Evolutionary conservation across 2,888 invertebrate species (phyloP).

Genomic region (Autographa gamma): DNA sequence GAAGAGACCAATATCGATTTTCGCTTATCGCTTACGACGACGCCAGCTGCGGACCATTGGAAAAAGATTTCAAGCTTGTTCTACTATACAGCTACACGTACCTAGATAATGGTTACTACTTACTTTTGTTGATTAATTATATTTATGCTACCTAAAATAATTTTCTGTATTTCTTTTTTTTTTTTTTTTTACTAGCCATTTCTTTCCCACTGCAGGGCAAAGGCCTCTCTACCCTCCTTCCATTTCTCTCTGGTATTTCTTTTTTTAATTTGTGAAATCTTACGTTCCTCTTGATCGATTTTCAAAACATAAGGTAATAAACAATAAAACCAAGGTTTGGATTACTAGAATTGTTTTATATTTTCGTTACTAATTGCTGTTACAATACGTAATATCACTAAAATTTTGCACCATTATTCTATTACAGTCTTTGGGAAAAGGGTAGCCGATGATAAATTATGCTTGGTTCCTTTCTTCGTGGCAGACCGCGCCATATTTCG

Average conservation of each 20-base stretch:
- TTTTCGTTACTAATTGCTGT: constrained; percentile 8
- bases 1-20: constrained; percentile 79
- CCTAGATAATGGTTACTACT: constrained; percentile 22
- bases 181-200: too few species aligned
- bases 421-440: constrained; percentile 47
- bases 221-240: too few species aligned
- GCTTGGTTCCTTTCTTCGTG: constrained; percentile 67
- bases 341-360: neutral
- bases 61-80: constrained; percentile 75
- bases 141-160: neutral
- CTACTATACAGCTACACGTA: constrained; percentile 44
- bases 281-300: neutral
- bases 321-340: constrained; percentile 2
- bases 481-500: constrained; percentile 73
- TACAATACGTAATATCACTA: constrained; percentile 7
- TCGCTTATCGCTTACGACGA: constrained; percentile 78
- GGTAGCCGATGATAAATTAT: constrained; percentile 49
- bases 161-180: too few species aligned
- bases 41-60: constrained; percentile 74
- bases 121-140: constrained; percentile 24
- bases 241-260: too few species aligned
- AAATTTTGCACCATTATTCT: constrained; percentile 27
- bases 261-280: too few species aligned
- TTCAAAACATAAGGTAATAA: neutral
- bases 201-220: too few species aligned